Base-by-base conservation (phyloP, 2,113 vertebrate species). In the Muntiacus muntjak region DNA sequence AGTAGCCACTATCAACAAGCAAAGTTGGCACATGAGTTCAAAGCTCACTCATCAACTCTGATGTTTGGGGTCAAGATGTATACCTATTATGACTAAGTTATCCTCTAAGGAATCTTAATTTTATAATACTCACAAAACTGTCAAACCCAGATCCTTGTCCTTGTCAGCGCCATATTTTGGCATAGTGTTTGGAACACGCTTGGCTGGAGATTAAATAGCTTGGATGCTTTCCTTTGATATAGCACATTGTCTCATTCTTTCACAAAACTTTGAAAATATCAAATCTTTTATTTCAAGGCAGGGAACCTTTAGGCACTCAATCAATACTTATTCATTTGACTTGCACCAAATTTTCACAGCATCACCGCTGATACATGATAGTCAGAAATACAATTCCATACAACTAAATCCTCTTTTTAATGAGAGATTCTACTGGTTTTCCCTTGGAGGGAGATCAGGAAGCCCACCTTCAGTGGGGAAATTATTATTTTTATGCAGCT, bases 241-340 rank as follows among this genome's bases (percentile, higher is more conserved):
- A 92, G 40, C 19, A 92, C 74, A 55, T 90, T 67, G 47, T 84
- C 40, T 92, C 45, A 88, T 94, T 95, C 58, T 54, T 91, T 74
- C 30, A 89, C 2, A 16, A 47, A 47, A 89, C 47, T 96, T 93
- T 57, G 92, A 94, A 97, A 97, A 95, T 93, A 15, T 87, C 23
- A 89, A 54, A 78, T 91, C 12, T 79, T 97, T 97, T 83, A 79
- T 97, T 87, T 97, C 58, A 96, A 91, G 43, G 45, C 54, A 52
- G 76, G 85, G 76, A 83, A 94, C 58, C 85, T 85, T 95, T n/a
- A 94, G 76, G 33, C 76, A 94, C 55, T 88, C 45, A 91, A 90
- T 89, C 96, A 97, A 87, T 92, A 89, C 50, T 93, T 93, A 40
- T 33, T 85, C 28, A 43, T 81, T 89, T 87, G 43, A 93, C 54